Base-by-base conservation (phyloP, 2,113 vertebrate species). In the Melanotaenia duboulayi region DNA sequence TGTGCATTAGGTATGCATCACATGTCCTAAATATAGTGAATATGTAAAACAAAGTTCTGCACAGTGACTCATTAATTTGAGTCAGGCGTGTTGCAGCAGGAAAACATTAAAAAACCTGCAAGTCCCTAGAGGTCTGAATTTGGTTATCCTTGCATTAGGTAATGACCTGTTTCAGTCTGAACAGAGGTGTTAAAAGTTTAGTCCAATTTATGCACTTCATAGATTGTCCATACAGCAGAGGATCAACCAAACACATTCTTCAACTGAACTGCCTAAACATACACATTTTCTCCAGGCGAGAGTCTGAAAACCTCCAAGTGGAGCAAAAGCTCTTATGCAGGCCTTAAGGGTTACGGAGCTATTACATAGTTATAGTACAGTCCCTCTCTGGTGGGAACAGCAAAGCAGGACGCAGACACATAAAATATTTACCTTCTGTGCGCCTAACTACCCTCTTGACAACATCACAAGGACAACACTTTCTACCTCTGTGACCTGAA, bases 341-440 rank as follows among this genome's bases (percentile, higher is more conserved):
- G 62, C 71, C 71, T 75, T 25, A 23, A 48, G 57, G 59, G 39
- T 40, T 57, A 37, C 71, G 23, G 28, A 72, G 63, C 55, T 3
- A 58, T 74, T 77, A 51, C 59, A 66, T 13, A 55, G 52, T 82
- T 56, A 59, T 17, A 66, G 54, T 32, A 28, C 44, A 59, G 54
- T 70, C 50, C 65, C 54, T 64, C 61, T 55, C 74, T 65, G 42
- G 58, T 68, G 83, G 84, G 46, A 74, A 64, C 68, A 51, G 72
- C 74, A 84, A 72, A 82, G 76, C 60, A 37, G 70, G 61, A 78
- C 73, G 63, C 52, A 32, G 54, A 71, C 58, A 20, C 50, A 79
- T 90, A 59, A 82, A 90, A 84, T 85, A 89, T 90, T 87, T 74
- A 88, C 56, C 49, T 72, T 37, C 37, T 56, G 39, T 62, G 61